Evolutionary conservation across 1,140 invertebrate genomes (phyloP), one percentile per base, ranked within the genome.

Genomic region (Rhopalosiphum padi): DNA sequence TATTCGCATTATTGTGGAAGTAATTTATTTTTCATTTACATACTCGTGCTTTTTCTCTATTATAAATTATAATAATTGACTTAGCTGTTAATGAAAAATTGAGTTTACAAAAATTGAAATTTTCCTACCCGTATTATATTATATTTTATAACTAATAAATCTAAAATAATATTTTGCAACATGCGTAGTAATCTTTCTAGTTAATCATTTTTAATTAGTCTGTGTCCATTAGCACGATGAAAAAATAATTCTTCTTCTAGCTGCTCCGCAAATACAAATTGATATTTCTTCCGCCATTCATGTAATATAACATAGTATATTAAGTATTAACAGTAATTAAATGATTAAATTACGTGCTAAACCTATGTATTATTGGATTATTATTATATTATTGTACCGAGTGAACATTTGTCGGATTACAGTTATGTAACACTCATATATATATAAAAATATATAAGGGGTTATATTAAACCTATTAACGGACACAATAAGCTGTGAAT

Each of bases 51-150:
- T n/a, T 77, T n/a, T 77, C 4, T 77, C 60, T 77, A 35, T n/a
- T n/a, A 77, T n/a, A n/a, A 77, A 35, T n/a, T 77, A 77, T n/a
- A n/a, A 77, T n/a, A 77, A 77, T 77, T 77, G n/a, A n/a, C 30
- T n/a, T 77, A 18, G 30, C 30, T 18, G 30, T n/a, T n/a, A 77
- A 77, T n/a, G 60, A n/a, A 77, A 77, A n/a, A n/a, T 30, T 9
- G 0, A 68, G 25, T 68, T 68, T 30, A 30, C 8, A n/a, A 68
- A 68, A n/a, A n/a, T n/a, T n/a, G 11, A 77, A 77, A n/a, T 35
- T 15, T 77, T 77, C 15, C 15, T 30, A 77, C 15, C 60, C 5
- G 15, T 15, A 68, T n/a, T 48, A 51, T 51, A 51, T 46, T 46
- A 11, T 68, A 51, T 46, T 46, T 1, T 68, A 15, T 77, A 21